Evolutionary conservation across 2,797 vertebrate species (phyloP).

Genomic region (Siniperca undulata): DNA sequence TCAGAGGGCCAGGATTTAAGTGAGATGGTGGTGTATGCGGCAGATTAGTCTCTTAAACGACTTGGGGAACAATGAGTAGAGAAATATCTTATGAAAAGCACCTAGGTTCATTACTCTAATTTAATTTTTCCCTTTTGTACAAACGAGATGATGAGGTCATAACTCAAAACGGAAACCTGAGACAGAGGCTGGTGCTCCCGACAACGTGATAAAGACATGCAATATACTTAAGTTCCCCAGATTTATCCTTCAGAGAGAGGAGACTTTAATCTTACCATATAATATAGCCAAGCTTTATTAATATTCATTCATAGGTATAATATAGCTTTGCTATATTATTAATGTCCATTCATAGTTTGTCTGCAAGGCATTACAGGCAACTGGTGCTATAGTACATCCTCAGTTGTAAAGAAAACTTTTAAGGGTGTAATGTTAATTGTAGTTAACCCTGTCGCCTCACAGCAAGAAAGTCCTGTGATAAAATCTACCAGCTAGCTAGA

Average conservation of each 20-base stretch:
- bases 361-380: conserved; percentile 34
- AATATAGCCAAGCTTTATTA: conserved; percentile 63
- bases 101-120: conserved; percentile 85
- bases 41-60: conserved; percentile 83
- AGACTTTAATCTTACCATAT: conserved; percentile 76
- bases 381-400: conserved; percentile 15
- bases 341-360: conserved; percentile 49
- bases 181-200: conserved; percentile 77
- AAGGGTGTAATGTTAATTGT: conserved; percentile 11
- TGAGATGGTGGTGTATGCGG: conserved; percentile 63
- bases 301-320: conserved; percentile 68
- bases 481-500: background rate
- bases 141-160: conserved; percentile 85
- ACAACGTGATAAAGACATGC: conserved; percentile 83
- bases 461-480: background rate
- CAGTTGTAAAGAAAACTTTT: conserved; percentile 5
- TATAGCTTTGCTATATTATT: conserved; percentile 56
- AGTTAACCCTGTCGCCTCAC: conserved; percentile 27
- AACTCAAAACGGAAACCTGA: conserved; percentile 79
- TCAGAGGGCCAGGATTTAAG: conserved; percentile 71
- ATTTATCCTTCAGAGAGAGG: conserved; percentile 78
- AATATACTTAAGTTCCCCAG: conserved; percentile 83
- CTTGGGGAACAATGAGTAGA: conserved; percentile 78
- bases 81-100: conserved; percentile 78
- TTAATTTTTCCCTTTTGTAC: conserved; percentile 86